phyloP scores from a whole-genome alignment of 2,797 vertebrate species.

The Protosalanx chinensis region DNA sequence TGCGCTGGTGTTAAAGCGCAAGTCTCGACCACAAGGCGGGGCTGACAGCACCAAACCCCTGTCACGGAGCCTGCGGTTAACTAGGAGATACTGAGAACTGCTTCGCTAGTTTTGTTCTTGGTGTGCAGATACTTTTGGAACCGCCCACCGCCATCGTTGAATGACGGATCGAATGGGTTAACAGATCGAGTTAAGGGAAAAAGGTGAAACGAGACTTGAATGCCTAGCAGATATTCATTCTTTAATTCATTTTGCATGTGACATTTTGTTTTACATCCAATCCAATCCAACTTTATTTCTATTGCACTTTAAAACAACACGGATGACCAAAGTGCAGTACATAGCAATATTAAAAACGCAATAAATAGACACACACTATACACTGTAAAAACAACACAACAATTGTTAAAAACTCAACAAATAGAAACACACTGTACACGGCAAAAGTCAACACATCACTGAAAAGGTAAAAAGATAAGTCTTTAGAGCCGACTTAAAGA shows the following conservation, averaged over 20 bases:
- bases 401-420: no score
- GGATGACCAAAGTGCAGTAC: no score
- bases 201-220: not conserved
- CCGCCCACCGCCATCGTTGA: conserved; percentile 28
- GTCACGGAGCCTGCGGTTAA: conserved; percentile 56
- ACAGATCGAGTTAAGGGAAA: not conserved
- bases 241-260: not conserved
- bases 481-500: no score
- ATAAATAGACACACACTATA: no score
- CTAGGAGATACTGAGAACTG: not conserved
- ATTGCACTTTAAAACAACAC: no score
- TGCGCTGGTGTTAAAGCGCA: conserved; percentile 1
- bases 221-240: not conserved
- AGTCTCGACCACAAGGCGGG: conserved; percentile 33
- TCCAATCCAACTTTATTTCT: no score
- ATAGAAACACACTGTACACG: no score
- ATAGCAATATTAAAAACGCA: no score
- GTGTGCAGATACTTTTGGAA: conserved; percentile 15
- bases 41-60: conserved; percentile 29
- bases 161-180: conserved; percentile 30
- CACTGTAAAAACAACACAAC: no score
- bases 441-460: no score
- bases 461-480: no score
- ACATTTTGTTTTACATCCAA: not conserved
- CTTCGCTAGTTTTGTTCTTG: conserved; percentile 63